Evolutionary conservation across 2,113 vertebrate genomes (phyloP).

Genomic region (Motacilla alba): DNA sequence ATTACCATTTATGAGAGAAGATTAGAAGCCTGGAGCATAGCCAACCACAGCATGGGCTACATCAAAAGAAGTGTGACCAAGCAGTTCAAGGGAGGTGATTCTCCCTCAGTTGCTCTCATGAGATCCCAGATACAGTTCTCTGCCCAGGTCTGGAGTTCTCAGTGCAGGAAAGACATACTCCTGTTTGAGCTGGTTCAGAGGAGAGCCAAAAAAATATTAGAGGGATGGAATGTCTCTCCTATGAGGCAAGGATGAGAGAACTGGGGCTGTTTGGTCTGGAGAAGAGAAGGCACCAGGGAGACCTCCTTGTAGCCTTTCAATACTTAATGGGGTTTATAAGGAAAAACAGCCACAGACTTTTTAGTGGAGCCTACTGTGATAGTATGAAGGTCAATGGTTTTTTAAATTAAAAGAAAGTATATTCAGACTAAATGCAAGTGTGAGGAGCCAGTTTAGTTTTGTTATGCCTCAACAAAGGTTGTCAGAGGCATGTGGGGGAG

Average conservation of each 20-base stretch:
- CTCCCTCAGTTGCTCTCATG: accelerated
- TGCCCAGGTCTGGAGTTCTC: neutral
- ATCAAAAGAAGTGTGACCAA: neutral
- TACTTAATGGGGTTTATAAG: neutral
- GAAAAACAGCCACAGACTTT: neutral
- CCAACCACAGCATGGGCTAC: neutral
- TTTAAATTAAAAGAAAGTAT: neutral
- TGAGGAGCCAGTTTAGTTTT: neutral
- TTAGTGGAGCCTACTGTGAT: neutral
- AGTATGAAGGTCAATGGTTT: neutral
- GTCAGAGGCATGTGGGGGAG: neutral
- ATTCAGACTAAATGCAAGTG: neutral
- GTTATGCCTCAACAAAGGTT: neutral
- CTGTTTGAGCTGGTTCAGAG: accelerated
- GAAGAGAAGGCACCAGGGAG: neutral
- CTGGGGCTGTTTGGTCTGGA: neutral
- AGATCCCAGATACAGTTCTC: neutral
- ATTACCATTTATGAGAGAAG: neutral
- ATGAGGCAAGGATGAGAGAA: neutral
- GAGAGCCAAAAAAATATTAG: neutral
- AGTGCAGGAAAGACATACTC: neutral
- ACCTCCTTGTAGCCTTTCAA: neutral
- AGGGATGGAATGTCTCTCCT: neutral
- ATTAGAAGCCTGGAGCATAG: neutral
- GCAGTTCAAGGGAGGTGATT: neutral